These are phyloP conservation scores for Rhopalosiphum padi DNA, from an alignment of 1,140 invertebrate genomes.

Conservation along the genomic window DNA sequence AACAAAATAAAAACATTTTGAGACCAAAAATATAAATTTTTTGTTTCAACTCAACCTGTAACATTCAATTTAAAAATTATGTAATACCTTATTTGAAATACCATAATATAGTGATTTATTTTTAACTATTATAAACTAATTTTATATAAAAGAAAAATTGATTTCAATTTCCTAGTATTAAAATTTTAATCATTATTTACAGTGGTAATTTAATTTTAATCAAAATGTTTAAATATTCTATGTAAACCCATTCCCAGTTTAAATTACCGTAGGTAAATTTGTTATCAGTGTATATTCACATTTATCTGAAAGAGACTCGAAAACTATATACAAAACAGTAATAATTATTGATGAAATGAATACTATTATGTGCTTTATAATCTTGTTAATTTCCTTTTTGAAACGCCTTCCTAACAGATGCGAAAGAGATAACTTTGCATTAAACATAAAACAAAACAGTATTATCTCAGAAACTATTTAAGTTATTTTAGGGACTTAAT, in stretches of 20 bases:
- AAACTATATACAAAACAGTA: neutral
- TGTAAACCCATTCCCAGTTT: neutral
- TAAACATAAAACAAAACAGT: slow-evolving; percentile 12
- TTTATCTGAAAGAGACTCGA: neutral
- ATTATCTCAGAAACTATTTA: neutral
- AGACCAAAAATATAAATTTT: neutral
- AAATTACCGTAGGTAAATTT: neutral
- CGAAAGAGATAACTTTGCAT: slow-evolving; percentile 22
- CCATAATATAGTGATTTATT: neutral
- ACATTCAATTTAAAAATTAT: neutral
- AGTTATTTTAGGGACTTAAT: slow-evolving; percentile 12
- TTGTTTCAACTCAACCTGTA: neutral
- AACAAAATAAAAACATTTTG: neutral
- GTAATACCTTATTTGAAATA: neutral
- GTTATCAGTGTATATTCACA: neutral
- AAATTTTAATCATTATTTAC: neutral
- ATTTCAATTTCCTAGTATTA: neutral
- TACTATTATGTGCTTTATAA: neutral
- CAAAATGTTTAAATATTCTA: neutral
- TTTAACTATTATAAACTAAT: neutral
- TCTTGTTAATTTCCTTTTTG: slow-evolving; percentile 43
- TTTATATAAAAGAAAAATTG: neutral
- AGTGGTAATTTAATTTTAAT: neutral
- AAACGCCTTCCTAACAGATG: neutral
- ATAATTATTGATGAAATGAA: neutral